A percentile compares a stretch with the other conserved stretches of the same genome.
phyloP scores from a whole-genome alignment of 2,888 invertebrate species.

The Acronicta aceris region DNA sequence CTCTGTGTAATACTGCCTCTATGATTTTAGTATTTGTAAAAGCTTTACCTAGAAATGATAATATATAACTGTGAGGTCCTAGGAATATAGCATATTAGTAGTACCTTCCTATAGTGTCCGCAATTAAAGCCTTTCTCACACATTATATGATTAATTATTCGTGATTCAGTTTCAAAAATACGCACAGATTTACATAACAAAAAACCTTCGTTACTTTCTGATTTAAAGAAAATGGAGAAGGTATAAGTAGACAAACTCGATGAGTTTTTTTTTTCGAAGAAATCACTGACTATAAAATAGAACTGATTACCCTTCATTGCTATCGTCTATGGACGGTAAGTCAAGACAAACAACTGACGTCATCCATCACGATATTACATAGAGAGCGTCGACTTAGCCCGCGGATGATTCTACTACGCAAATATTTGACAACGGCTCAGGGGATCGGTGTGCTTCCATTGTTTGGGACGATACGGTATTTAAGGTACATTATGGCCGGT shows the following conservation, averaged over 20 bases:
- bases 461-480: constrained; percentile 45
- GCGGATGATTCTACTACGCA: constrained; percentile 81
- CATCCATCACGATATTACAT: constrained; percentile 84
- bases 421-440: constrained; percentile 81
- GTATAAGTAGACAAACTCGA: too few relatives aligned
- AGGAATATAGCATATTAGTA: too few relatives aligned
- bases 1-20: neutral
- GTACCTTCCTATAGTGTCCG: too few relatives aligned
- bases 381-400: constrained; percentile 70
- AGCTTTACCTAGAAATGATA: too few relatives aligned
- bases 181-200: too few relatives aligned
- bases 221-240: too few relatives aligned
- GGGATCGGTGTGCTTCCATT: constrained; percentile 55
- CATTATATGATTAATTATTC: too few relatives aligned
- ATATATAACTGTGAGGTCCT: too few relatives aligned
- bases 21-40: neutral
- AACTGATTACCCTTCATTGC: constrained; percentile 46
- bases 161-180: too few relatives aligned
- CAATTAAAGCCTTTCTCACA: too few relatives aligned
- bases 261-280: neutral
- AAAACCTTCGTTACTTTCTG: too few relatives aligned
- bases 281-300: constrained; percentile 16
- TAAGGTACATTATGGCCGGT: too few relatives aligned
- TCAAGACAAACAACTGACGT: constrained; percentile 62
- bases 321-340: constrained; percentile 40